Evolutionary conservation across 1,140 invertebrate species (phyloP), one percentile per base, ranked within the genome.

Genomic region (Cherax quadricarinatus): DNA sequence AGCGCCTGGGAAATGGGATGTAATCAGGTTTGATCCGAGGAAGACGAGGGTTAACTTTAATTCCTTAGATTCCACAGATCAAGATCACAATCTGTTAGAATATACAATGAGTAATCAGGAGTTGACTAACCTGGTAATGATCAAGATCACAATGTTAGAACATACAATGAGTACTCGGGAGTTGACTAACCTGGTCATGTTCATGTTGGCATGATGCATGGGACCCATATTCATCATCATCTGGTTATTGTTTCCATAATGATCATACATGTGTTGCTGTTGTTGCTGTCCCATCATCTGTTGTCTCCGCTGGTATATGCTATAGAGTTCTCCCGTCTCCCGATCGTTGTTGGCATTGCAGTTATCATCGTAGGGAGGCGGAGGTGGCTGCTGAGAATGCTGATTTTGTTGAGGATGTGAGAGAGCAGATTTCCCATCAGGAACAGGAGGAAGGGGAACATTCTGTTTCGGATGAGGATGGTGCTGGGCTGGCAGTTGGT

Each of bases 261-360:
- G 53, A 21, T 89, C 91, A 30, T 88, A 89, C 87, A 82, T 81
- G 5, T 89, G 87, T 6, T 75, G 79, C 41, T 57, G 84, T 30
- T 53, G 62, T 16, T 82, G 92, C 62, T 88, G 81, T 10, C 81
- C 75, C 84, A 84, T 86, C 82, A 85, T 85, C 86, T 88, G 89
- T 62, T 93, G 92, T 73, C 94, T 41, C 16, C 93, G 81, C 78
- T 93, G 93, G 73, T 93, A 93, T 16, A 93, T 93, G 49, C 88
- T 92, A 70, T 87, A 93, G 5, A 93, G 88, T 18, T 94, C 91
- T 7, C 93, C 89, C 4, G 88, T 91, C 53, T 93, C 91, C 1
- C 91, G 51, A 3, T 92, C 87, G 60, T 84, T 88, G 24, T 93
- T 93, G 53, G 60, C 41, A 66, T 88, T 81, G 60, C 66, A 82